These are phyloP conservation scores for Neomonachus schauinslandi DNA, from an alignment of 2,113 vertebrate genomes.

Conservation along the genomic window DNA sequence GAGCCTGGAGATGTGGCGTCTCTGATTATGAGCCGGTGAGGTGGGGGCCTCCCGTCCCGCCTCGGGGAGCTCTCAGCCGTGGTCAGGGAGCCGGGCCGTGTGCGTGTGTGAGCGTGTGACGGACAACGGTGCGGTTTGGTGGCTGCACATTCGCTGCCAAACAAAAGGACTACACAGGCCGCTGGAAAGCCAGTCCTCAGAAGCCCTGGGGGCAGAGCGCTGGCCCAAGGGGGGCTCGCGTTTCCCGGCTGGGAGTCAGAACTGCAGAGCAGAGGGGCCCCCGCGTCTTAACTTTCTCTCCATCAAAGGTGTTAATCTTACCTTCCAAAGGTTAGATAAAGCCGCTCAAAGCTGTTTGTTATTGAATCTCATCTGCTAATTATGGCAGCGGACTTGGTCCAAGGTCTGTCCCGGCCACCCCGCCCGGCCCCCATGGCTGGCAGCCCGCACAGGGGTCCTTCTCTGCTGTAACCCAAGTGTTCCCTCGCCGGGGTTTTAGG, in stretches of 20 bases:
- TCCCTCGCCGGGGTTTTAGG: conserved; percentile 92
- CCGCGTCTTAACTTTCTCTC: conserved; percentile 74
- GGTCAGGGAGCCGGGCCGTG: background rate
- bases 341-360: conserved; percentile 83
- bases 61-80: rapidly evolving
- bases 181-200: background rate
- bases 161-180: background rate
- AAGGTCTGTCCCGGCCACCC: conserved; percentile 84
- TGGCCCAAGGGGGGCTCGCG: background rate
- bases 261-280: background rate
- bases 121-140: rapidly evolving
- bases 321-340: conserved; percentile 87
- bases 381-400: conserved; percentile 66
- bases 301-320: conserved; percentile 90
- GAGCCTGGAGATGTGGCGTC: background rate
- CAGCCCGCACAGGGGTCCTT: conserved; percentile 89
- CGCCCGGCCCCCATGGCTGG: conserved; percentile 90
- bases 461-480: conserved; percentile 77
- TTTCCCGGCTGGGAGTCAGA: background rate
- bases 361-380: conserved; percentile 82
- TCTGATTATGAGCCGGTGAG: background rate
- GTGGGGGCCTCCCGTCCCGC: rapidly evolving
- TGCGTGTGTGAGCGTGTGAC: background rate
- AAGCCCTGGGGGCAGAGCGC: background rate
- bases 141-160: background rate